These are phyloP conservation scores for Anastrepha ludens DNA, from an alignment of 1,140 invertebrate species.

Conservation along the genomic window DNA sequence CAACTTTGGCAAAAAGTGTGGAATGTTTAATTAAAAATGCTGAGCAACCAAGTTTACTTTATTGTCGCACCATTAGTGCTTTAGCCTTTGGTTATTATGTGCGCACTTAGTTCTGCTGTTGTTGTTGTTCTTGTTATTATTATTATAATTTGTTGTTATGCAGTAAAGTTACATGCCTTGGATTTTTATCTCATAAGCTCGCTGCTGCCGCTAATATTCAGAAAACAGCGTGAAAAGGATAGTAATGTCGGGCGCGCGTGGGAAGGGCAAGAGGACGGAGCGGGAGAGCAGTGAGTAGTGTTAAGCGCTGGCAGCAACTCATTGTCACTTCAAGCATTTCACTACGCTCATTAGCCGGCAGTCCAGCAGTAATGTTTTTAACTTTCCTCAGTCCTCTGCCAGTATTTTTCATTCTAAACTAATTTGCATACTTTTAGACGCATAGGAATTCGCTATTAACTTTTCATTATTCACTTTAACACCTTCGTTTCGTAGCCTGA, in stretches of 20 bases:
- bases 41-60: conserved; percentile 32
- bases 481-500: neutral
- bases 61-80: neutral
- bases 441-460: conserved; percentile 24
- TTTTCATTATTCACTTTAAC: conserved; percentile 48
- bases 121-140: neutral
- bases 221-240: neutral
- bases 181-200: neutral
- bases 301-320: neutral
- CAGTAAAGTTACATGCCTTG: neutral
- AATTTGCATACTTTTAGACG: conserved; percentile 51
- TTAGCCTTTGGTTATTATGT: neutral
- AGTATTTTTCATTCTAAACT: neutral
- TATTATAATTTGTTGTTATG: neutral
- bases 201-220: neutral
- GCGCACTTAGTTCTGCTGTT: neutral
- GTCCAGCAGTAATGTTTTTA: neutral
- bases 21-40: conserved; percentile 40
- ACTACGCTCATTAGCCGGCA: neutral
- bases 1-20: neutral
- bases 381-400: neutral
- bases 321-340: neutral
- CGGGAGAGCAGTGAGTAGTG: neutral
- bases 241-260: neutral
- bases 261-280: neutral